Evolutionary conservation across 64 coral and sea anemone species (phyloP).

Genomic region (Stichodactyla helianthus): DNA sequence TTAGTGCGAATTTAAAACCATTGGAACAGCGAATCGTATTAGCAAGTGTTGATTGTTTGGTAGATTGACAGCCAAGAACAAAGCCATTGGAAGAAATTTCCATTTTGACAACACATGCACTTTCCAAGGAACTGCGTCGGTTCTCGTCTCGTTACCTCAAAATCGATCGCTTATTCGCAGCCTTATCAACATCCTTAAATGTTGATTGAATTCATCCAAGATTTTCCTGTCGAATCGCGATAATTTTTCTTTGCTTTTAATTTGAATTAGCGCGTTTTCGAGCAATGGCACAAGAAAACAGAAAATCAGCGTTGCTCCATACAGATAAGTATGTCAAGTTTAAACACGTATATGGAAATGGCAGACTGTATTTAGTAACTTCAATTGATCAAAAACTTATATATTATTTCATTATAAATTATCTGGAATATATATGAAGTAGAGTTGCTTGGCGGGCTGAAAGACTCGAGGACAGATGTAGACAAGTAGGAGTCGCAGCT

Average conservation of each 20-base stretch:
- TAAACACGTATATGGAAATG: not conserved
- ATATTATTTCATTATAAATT: not conserved
- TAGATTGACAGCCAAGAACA: constrained; percentile 10
- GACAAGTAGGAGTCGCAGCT: not conserved
- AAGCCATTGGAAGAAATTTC: not conserved
- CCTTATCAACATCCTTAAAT: not conserved
- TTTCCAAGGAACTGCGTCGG: not conserved
- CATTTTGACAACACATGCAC: not conserved
- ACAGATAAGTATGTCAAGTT: constrained; percentile 15
- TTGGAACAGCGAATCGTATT: not conserved
- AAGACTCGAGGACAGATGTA: not conserved
- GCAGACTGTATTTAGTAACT: not conserved
- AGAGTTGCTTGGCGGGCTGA: not conserved
- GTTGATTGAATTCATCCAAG: not conserved
- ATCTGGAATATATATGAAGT: not conserved
- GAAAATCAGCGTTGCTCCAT: not conserved
- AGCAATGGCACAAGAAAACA: not conserved
- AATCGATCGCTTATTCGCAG: not conserved
- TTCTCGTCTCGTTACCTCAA: not conserved
- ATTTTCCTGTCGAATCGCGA: not conserved
- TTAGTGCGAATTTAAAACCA: not conserved
- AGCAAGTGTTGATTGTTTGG: not conserved
- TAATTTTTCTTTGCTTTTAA: not conserved
- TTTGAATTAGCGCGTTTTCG: not conserved
- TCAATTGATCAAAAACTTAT: not conserved